These are phyloP conservation scores for Nemurella pictetii DNA, from an alignment of 2,888 invertebrate species.

Conservation along the genomic window DNA sequence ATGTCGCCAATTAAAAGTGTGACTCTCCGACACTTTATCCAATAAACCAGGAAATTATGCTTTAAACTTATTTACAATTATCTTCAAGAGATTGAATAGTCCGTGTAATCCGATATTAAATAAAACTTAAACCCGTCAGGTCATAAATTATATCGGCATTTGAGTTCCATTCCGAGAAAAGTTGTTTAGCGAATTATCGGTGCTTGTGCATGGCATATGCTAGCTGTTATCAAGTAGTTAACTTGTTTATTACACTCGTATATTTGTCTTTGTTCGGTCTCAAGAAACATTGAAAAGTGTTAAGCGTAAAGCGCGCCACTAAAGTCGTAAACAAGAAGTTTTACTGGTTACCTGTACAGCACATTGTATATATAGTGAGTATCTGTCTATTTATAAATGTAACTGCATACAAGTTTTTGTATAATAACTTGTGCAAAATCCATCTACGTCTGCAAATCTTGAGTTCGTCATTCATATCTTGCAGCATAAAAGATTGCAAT, in stretches of 20 bases:
- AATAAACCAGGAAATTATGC: neutral
- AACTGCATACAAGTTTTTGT: neutral
- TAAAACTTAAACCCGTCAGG: neutral
- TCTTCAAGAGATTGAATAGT: neutral
- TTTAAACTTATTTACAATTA: neutral
- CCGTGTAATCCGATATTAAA: neutral
- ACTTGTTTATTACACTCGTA: neutral
- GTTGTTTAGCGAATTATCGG: conserved; percentile 3
- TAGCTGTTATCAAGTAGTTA: neutral
- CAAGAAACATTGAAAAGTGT: conserved; percentile 10
- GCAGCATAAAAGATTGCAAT: neutral
- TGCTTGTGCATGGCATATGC: neutral
- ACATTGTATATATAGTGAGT: neutral
- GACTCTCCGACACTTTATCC: neutral
- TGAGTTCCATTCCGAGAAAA: neutral
- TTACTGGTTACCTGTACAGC: conserved; percentile 6
- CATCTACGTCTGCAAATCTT: neutral
- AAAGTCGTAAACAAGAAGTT: neutral
- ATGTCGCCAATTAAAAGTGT: neutral
- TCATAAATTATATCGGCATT: neutral
- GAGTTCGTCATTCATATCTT: neutral
- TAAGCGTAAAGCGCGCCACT: neutral
- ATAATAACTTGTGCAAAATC: neutral
- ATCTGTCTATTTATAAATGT: conserved; percentile 2
- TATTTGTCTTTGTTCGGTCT: conserved; percentile 12